A percentile compares a stretch with the other conserved stretches of the same genome.
Conservation (phyloP, 2,888 invertebrate species). For the Chloroclysta siterata region DNA sequence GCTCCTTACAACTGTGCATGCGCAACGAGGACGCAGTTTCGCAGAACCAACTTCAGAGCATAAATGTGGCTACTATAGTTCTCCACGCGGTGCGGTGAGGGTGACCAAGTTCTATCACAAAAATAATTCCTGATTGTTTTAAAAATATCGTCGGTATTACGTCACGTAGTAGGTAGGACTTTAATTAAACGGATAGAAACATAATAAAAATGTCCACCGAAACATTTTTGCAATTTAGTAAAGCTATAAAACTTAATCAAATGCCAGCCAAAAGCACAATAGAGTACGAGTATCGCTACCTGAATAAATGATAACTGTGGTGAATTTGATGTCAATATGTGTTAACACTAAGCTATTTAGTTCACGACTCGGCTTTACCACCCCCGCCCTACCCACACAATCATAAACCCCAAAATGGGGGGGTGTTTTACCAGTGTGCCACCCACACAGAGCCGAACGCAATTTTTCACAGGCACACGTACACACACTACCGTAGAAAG, state of each 20-base stretch:
- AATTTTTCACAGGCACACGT: conserved; percentile 80
- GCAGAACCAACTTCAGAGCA: background rate
- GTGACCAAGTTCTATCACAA: background rate
- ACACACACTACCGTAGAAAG: conserved; percentile 64
- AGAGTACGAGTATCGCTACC: conserved; percentile 71
- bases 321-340: conserved; percentile 85
- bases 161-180: background rate
- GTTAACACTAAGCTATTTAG: conserved; percentile 86
- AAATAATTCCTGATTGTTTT: background rate
- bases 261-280: conserved; percentile 68
- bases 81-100: too few relatives aligned
- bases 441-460: conserved; percentile 65
- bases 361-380: conserved; percentile 78
- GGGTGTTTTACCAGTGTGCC: conserved; percentile 53
- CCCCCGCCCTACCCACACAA: conserved; percentile 65
- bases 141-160: background rate
- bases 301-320: conserved; percentile 84
- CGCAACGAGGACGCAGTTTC: background rate
- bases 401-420: conserved; percentile 47
- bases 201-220: background rate
- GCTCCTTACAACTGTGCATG: background rate
- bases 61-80: too few relatives aligned
- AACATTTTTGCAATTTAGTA: background rate
- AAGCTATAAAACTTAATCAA: conserved; percentile 46
- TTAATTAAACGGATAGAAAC: background rate